Evolutionary conservation across 1,140 invertebrate genomes (phyloP).

Genomic region (Lepidurus couesii): DNA sequence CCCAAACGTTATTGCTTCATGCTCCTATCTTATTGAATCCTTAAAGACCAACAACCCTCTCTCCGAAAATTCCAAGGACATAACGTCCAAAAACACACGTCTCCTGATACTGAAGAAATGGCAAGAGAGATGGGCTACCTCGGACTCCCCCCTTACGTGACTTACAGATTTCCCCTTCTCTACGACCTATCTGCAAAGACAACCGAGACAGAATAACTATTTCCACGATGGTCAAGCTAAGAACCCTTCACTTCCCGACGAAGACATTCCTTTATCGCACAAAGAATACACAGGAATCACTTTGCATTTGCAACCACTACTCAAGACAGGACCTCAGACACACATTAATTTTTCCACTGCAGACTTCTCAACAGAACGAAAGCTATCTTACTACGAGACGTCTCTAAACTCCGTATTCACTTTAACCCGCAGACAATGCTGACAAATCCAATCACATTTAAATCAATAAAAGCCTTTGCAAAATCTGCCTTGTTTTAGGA

Average conservation of each 20-base stretch:
- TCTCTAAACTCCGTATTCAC: neutral
- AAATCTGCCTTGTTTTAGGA: too few species aligned
- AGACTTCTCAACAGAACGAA: neutral
- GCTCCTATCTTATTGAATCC: neutral
- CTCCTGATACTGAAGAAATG: neutral
- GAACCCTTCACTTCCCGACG: neutral
- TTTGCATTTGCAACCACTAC: neutral
- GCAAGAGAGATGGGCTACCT: neutral
- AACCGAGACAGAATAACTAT: neutral
- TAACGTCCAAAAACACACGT: neutral
- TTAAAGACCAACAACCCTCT: neutral
- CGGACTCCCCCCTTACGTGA: neutral
- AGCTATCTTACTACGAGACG: neutral
- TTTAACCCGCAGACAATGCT: too few species aligned
- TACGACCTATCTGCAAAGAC: neutral
- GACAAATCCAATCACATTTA: too few species aligned
- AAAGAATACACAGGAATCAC: neutral
- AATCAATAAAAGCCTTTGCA: too few species aligned
- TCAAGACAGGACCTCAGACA: too few species aligned
- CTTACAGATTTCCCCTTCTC: neutral
- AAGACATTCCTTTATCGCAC: neutral
- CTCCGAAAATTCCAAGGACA: neutral
- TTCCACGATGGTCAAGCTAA: neutral
- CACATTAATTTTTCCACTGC: neutral
- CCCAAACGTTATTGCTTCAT: neutral